Evolutionary conservation across 2,113 vertebrate genomes (phyloP), one percentile per base, ranked within the genome.

Genomic region (Spea bombifrons): DNA sequence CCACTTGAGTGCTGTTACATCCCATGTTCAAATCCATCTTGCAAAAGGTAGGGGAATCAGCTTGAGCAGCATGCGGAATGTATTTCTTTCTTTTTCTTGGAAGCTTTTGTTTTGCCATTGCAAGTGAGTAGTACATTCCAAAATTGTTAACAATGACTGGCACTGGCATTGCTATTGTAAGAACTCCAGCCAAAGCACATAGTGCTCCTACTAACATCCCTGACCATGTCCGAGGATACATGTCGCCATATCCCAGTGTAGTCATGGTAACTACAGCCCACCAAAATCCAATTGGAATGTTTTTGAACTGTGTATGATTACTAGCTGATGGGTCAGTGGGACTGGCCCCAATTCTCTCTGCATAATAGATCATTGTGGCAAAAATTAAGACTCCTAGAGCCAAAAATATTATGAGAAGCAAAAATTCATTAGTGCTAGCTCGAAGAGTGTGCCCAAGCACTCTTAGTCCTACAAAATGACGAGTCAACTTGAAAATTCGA

Each of bases 131-230:
- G 90, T 99, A 99, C 97, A 99, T 98, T 86, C 97, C 97, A 88
- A 99, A 99, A 89, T 99, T 99, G 91, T 99, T 99, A 83, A 99
- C 97, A 63, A 99, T 99, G 81, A 99, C 97, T n/a, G 97, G 97
- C 80, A 99, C 97, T 0, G 97, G 97, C 97, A 99, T 99, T 83
- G 97, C 97, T 88, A 99, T 99, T 5, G 97, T 99, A 76, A 98
- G 89, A 78, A 99, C 97, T 3, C 97, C 97, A 0, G 97, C 95
- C 83, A 99, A 87, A 0, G 97, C 97, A 16, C 97, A 99, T 7
- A 99, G 83, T 1, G 97, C 97, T 3, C 97, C 97, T 81, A 99
- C 97, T 4, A 99, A 87, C 97, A 98, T 98, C 81, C 97, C 97
- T 9, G 96, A 98, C 97, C 97, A 99, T 0, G 97, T 99, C 85